Conservation (phyloP, 2,797 vertebrate species). For the Poeciliopsis gracilis region DNA sequence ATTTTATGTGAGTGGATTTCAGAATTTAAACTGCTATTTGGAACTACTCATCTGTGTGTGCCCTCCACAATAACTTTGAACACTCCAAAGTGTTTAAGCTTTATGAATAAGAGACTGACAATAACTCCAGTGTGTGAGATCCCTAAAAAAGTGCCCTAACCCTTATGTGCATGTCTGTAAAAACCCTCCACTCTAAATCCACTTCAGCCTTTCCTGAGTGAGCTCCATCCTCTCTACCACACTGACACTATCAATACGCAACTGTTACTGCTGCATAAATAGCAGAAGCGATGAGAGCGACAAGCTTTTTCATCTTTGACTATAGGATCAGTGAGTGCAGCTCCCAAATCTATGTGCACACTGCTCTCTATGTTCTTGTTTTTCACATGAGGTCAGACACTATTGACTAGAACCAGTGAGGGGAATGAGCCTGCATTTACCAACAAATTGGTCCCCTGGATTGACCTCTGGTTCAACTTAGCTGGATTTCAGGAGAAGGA, state of each 20-base stretch:
- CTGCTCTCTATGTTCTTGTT: constrained; percentile 47
- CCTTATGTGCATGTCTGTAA: constrained; percentile 63
- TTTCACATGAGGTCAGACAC: constrained; percentile 73
- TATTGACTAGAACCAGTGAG: constrained; percentile 75
- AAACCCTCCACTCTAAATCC: constrained; percentile 57
- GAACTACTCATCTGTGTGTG: constrained; percentile 24
- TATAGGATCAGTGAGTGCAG: constrained; percentile 48
- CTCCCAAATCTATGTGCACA: constrained; percentile 55
- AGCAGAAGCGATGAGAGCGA: constrained; percentile 66
- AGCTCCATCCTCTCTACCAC: constrained; percentile 70
- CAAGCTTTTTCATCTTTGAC: constrained; percentile 65
- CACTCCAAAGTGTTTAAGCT: constrained; percentile 33
- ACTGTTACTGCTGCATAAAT: constrained; percentile 76
- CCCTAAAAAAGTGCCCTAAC: constrained; percentile 49
- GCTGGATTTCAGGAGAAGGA: constrained; percentile 56
- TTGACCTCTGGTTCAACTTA: constrained; percentile 71
- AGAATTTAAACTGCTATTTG: constrained; percentile 18
- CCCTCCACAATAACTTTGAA: constrained; percentile 37
- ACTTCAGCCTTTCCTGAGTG: constrained; percentile 64
- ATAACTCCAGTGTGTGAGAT: constrained; percentile 56
- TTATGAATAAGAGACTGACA: constrained; percentile 49
- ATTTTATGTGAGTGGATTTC: constrained; percentile 36
- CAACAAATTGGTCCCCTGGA: constrained; percentile 72
- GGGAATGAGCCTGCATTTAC: constrained; percentile 71
- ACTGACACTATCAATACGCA: constrained; percentile 71